These are phyloP conservation scores for Drosophila bifasciata DNA, from an alignment of 1,140 invertebrate genomes.

Conservation along the genomic window DNA sequence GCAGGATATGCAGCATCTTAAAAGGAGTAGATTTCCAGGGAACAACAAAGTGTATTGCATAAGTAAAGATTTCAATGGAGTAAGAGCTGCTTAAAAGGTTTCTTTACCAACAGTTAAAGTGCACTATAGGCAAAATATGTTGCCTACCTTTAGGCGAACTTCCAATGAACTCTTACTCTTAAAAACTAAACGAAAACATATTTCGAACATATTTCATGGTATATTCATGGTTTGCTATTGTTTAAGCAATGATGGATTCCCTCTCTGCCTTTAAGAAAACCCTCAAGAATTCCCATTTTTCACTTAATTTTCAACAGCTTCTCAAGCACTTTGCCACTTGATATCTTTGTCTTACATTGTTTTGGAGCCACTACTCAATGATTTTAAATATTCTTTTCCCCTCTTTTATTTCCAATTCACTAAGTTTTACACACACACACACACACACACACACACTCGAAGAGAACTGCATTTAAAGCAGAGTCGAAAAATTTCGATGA, in stretches of 20 bases:
- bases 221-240: no score
- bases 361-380: background rate
- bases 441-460: background rate
- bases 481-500: slow-evolving; percentile 24
- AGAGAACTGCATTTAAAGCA: slow-evolving; percentile 27
- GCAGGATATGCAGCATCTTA: no score
- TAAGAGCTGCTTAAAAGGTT: no score
- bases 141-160: no score
- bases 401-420: background rate
- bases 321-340: background rate
- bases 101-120: background rate
- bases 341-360: background rate
- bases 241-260: background rate
- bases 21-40: background rate
- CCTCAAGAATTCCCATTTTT: background rate
- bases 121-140: background rate
- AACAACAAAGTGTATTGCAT: background rate
- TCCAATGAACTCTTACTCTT: no score
- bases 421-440: background rate
- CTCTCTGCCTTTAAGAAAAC: background rate
- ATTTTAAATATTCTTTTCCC: slow-evolving; percentile 6
- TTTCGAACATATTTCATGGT: no score
- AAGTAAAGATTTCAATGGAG: background rate
- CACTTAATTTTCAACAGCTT: background rate
- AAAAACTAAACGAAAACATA: no score